Evolutionary conservation across 2,113 vertebrate genomes (phyloP).

Genomic region (Etheostoma cragini): DNA sequence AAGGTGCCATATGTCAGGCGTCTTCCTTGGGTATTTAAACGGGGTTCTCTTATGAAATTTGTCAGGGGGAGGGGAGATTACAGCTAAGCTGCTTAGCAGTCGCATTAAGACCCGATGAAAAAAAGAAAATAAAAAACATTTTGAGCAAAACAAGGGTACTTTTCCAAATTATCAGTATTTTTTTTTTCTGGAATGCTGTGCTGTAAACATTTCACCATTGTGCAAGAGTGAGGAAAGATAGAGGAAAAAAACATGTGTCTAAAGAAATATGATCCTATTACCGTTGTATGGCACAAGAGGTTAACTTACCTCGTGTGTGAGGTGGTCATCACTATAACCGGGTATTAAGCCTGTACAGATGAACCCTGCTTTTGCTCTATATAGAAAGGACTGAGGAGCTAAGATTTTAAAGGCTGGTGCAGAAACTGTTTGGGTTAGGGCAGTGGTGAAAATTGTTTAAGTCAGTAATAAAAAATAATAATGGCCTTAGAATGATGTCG

Average conservation of each 20-base stretch:
- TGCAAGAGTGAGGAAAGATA: background rate
- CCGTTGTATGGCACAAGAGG: constrained; percentile 3
- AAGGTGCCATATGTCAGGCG: constrained; percentile 73
- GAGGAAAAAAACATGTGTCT: background rate
- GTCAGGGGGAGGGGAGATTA: constrained; percentile 63
- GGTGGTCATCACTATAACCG: background rate
- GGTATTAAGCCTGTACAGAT: background rate
- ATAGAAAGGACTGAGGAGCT: background rate
- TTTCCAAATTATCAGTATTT: background rate
- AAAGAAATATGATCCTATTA: constrained; percentile 23
- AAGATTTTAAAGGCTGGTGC: background rate
- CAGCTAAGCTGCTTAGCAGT: constrained; percentile 72
- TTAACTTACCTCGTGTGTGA: constrained; percentile 5
- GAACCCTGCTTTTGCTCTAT: background rate
- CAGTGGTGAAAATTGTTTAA: no score
- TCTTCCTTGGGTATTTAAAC: constrained; percentile 55
- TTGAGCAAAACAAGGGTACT: constrained; percentile 16
- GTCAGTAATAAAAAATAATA: no score
- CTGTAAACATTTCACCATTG: background rate
- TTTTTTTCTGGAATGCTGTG: background rate
- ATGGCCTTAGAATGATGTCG: no score
- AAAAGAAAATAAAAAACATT: background rate
- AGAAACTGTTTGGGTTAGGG: background rate
- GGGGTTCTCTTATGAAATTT: constrained; percentile 67
- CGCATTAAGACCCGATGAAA: constrained; percentile 65